Evolutionary conservation across 2,797 vertebrate species (phyloP), one percentile per base, ranked within the genome.

Genomic region (Spinibarbus caldwelli): DNA sequence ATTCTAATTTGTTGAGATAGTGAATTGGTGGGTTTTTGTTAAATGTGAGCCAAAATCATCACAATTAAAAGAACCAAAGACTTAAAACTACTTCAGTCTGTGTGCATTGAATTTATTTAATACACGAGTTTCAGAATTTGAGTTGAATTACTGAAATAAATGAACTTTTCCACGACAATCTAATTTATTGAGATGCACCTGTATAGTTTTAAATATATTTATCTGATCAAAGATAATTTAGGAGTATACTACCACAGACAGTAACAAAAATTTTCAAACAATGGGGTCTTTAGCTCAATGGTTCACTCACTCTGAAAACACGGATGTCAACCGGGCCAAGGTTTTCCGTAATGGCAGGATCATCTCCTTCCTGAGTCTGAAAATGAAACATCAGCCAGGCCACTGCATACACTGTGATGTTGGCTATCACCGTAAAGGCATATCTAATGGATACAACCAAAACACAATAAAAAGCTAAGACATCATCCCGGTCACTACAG

Each of bases 381-480:
- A 96, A 87, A 89, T 97, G 96, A 66, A 99, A 95, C 82, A 99
- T 94, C 29, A 98, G 88, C 96, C 96, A 99, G 0, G 97, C 97
- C 0, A 97, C 87, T 0, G 93, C 95, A 0, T 96, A 99, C 41
- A 99, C 97, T 0, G 95, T 94, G 91, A 99, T 96, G 91, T 98
- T 99, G 85, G 98, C 98, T 10, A 96, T 89, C 78, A 99, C 98
- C 0, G 97, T 99, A 90, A 98, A 99, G 0, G 98, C 97, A 0
- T 99, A 98, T 90, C 98, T 99, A 88, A 9, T 43, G 10, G 43
- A 86, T 19, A 57, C 5, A 45, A 41, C 4, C 45, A 78, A 41
- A 68, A 31, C 34, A 21, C 36, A 36, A 47, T 36, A 15, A 64
- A 76, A 67, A 38, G 4, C 19, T 8, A 43, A 72, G 2, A 54